phyloP scores from a whole-genome alignment of 2,797 vertebrate species.

The Gymnopithys bicolor region DNA sequence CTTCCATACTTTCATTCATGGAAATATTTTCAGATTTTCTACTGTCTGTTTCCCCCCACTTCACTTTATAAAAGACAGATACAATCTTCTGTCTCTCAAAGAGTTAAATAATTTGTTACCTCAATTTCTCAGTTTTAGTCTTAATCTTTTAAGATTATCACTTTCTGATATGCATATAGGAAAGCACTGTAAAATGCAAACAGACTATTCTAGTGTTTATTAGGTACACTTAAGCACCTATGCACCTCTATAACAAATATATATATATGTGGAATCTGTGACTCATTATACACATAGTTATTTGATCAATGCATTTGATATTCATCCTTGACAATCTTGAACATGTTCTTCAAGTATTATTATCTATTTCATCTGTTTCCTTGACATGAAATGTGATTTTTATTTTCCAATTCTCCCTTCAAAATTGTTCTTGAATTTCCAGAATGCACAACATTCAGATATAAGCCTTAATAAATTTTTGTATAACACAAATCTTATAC shows the following conservation, averaged over 20 bases:
- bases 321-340: not conserved
- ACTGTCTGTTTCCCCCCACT: not conserved
- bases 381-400: not conserved
- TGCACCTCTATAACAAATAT: not conserved
- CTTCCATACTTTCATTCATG: not conserved
- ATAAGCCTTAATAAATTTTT: conserved; percentile 39
- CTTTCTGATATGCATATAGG: not conserved
- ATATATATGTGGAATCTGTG: not conserved
- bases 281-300: not conserved
- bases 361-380: not conserved
- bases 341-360: not conserved
- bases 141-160: not conserved
- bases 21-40: not conserved
- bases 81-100: not conserved
- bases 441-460: not conserved
- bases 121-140: not conserved
- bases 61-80: not conserved
- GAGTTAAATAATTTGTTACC: not conserved
- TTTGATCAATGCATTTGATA: not conserved
- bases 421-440: conserved; percentile 3
- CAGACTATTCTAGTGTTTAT: not conserved
- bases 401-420: not conserved
- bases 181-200: not conserved
- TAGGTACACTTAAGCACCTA: not conserved
- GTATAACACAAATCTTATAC: not conserved